Conservation (phyloP, 2,797 vertebrate genomes). For the Anniella stebbinsi region DNA sequence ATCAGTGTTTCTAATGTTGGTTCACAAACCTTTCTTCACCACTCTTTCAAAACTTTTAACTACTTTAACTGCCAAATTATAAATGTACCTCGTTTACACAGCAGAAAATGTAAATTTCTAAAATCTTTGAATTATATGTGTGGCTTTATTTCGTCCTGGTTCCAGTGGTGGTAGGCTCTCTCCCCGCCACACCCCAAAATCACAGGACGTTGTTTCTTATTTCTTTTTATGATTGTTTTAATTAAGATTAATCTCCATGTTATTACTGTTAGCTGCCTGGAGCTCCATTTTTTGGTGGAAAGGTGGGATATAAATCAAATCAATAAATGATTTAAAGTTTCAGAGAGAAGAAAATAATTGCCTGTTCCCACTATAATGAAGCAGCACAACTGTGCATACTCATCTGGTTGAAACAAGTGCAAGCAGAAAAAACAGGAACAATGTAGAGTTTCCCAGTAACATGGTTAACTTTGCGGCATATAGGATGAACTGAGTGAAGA, state of each 20-base stretch:
- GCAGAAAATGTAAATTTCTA: neutral
- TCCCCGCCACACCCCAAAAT: no score
- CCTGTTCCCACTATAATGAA: neutral
- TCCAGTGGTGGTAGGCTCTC: neutral
- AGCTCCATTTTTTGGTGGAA: no score
- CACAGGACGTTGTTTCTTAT: no score
- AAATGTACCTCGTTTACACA: neutral
- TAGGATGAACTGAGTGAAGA: neutral
- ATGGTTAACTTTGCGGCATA: no score
- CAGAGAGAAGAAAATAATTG: neutral
- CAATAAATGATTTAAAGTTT: neutral
- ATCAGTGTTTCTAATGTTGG: neutral
- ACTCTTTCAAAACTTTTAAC: neutral
- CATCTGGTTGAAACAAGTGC: neutral
- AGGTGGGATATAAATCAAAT: no score
- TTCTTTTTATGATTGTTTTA: no score
- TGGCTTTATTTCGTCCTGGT: neutral
- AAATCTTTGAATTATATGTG: neutral
- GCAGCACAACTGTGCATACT: neutral
- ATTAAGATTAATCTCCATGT: no score
- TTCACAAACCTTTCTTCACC: neutral
- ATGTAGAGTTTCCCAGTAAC: neutral
- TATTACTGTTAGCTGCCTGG: no score
- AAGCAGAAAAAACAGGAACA: neutral
- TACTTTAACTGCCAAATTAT: neutral